phyloP scores from a whole-genome alignment of 2,888 invertebrate species.

The Nipponacmea schrenckii region DNA sequence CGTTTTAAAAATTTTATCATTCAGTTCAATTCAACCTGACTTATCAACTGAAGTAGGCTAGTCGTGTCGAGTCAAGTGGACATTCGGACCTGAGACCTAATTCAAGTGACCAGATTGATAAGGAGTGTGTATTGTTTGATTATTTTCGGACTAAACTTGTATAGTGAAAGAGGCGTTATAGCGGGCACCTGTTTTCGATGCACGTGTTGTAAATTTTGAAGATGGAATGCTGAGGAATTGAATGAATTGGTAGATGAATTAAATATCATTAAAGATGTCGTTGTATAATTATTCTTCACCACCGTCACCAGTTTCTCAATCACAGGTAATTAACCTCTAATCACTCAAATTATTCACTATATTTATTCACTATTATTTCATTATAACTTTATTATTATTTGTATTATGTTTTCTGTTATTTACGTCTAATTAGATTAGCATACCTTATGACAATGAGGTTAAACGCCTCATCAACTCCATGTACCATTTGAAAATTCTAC shows the following conservation, averaged over 20 bases:
- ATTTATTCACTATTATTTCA: no score
- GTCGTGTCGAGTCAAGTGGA: neutral
- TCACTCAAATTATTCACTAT: neutral
- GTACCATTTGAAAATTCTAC: no score
- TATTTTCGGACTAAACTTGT: neutral
- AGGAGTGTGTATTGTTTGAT: conserved; percentile 5
- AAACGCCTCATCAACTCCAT: no score
- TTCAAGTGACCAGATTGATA: conserved; percentile 3
- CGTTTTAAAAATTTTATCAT: no score
- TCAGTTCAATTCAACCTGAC: no score
- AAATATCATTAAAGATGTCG: neutral
- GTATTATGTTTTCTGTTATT: no score
- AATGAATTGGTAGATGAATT: neutral
- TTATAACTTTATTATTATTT: no score
- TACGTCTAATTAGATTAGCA: no score
- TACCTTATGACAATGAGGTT: no score
- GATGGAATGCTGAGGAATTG: conserved; percentile 1
- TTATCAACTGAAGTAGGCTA: conserved; percentile 4
- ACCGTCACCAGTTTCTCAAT: conserved; percentile 1
- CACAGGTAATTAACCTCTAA: conserved; percentile 5
- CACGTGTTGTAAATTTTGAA: neutral
- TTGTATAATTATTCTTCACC: conserved; percentile 1
- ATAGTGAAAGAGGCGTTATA: neutral
- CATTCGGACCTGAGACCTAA: conserved; percentile 8
- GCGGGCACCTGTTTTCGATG: neutral